Base-by-base conservation (phyloP, 1,140 invertebrate species). In the Procambarus clarkii region DNA sequence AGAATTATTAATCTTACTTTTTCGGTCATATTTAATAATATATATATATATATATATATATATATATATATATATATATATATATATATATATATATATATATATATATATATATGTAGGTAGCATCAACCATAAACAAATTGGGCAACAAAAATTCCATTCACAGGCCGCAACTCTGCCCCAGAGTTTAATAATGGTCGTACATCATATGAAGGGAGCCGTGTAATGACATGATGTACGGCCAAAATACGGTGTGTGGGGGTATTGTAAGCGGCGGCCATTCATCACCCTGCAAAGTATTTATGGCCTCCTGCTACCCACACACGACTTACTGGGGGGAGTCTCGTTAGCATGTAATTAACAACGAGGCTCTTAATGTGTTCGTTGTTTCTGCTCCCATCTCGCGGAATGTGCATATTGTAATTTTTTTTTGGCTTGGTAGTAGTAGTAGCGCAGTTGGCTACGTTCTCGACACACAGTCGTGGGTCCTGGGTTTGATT, bases 151-250 rank as follows among this genome's bases (percentile, higher is more conserved):
- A 74, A 34, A 15, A 3, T 74, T 9, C 69, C 69, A 74, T 74
- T 74, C 69, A 74, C n/a, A 34, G 24, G 5, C 69, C 3, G 34
- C 34, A 74, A 74, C 69, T 34, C 24, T 34, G 21, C 24, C 69
- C 11, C 8, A 74, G 21, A 15, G 69, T 74, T 74, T 74, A 34
- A 74, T 74, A 24, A 74, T 7, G 11, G 69, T 5, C 24, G 11
- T 74, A 74, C 24, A 34, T 74, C 69, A 74, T 11, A 4, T 18
- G 15, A 4, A 18, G 13, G 11, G 60, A 34, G 69, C 69, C 8
- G 34, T 9, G 69, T 21, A 74, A 74, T 74, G 69, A 34, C 69
- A 24, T 74, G n/a, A 74, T 74, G 69, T 74, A 74, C n/a, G 69
- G 69, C 3, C 34, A 74, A 74, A 34, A 74, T 34, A 74, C 69